phyloP scores from a whole-genome alignment of 2,888 invertebrate species.

The Anorthoa munda region DNA sequence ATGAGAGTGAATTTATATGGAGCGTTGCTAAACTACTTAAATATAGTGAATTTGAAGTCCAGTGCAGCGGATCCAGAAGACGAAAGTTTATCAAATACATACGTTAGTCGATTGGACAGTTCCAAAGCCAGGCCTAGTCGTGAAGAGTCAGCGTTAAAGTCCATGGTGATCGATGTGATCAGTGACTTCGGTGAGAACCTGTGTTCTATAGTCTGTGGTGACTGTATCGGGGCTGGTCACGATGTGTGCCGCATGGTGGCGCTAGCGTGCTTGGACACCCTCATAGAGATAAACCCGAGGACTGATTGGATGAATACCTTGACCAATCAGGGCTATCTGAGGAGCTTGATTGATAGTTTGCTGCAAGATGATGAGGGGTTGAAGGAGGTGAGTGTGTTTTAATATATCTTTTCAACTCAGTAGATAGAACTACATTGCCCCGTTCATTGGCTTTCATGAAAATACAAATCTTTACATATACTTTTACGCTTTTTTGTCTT shows the following conservation, averaged over 20 bases:
- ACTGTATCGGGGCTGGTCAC: conserved; percentile 95
- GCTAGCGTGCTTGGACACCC: conserved; percentile 94
- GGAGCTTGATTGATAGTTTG: conserved; percentile 95
- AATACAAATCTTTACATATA: too few relatives aligned
- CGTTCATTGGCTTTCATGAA: too few relatives aligned
- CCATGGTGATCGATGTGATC: conserved; percentile 89
- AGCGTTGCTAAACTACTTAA: conserved; percentile 95
- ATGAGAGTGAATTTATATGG: conserved; percentile 97
- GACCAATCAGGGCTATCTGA: conserved; percentile 93
- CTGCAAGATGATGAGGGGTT: conserved; percentile 94
- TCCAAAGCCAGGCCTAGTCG: conserved; percentile 80
- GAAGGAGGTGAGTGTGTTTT: conserved; percentile 80
- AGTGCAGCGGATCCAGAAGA: conserved; percentile 82
- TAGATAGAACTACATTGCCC: not conserved
- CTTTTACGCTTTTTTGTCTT: too few relatives aligned
- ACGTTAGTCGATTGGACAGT: conserved; percentile 93
- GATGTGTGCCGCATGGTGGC: conserved; percentile 97
- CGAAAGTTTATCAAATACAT: conserved; percentile 85
- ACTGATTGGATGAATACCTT: conserved; percentile 89
- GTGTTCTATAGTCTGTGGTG: conserved; percentile 95
- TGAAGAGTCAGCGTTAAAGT: conserved; percentile 83
- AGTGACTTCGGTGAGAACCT: conserved; percentile 95
- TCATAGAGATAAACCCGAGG: conserved; percentile 94
- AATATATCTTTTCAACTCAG: not conserved
- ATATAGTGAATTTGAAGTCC: conserved; percentile 92